Evolutionary conservation across 1,140 invertebrate species (phyloP).

Genomic region (Drosophila grimshawi): DNA sequence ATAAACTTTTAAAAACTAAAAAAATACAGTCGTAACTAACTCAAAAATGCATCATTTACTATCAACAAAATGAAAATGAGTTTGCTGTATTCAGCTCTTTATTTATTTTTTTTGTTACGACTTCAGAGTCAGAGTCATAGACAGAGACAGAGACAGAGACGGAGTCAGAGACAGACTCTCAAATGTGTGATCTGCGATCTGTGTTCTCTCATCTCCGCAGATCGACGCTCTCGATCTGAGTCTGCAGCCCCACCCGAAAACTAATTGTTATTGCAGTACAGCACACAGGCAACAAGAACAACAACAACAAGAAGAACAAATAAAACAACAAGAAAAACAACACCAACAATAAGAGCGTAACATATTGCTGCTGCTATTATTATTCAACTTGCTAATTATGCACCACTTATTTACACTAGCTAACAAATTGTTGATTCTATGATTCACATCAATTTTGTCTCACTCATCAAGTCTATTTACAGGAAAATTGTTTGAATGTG

Average conservation of each 20-base stretch:
- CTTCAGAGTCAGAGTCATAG: not conserved
- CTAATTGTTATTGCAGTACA: constrained; percentile 66
- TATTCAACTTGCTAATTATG: constrained; percentile 72
- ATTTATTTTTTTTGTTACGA: not conserved
- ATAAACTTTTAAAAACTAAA: constrained; percentile 6
- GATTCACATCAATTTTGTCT: constrained; percentile 51
- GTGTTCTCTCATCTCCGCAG: constrained; percentile 29
- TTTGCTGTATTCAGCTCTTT: not conserved
- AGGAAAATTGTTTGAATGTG: too few relatives aligned
- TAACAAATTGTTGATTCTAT: constrained; percentile 58
- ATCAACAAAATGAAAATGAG: not conserved
- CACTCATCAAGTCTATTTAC: too few relatives aligned
- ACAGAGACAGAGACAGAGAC: constrained; percentile 1
- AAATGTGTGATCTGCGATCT: not conserved
- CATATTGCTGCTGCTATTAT: constrained; percentile 54
- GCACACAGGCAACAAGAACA: constrained; percentile 40
- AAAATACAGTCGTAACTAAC: constrained; percentile 17
- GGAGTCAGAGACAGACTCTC: not conserved
- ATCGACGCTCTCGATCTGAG: constrained; percentile 18
- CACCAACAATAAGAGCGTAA: constrained; percentile 56
- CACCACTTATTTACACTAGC: constrained; percentile 60
- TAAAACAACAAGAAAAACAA: constrained; percentile 27
- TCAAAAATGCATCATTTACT: constrained; percentile 9
- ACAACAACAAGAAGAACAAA: constrained; percentile 28
- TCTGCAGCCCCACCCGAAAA: constrained; percentile 67